A percentile compares a stretch with the other conserved stretches of the same genome.
These are phyloP conservation scores for Felis catus DNA, from an alignment of 2,113 vertebrate species.

Conservation along the genomic window DNA sequence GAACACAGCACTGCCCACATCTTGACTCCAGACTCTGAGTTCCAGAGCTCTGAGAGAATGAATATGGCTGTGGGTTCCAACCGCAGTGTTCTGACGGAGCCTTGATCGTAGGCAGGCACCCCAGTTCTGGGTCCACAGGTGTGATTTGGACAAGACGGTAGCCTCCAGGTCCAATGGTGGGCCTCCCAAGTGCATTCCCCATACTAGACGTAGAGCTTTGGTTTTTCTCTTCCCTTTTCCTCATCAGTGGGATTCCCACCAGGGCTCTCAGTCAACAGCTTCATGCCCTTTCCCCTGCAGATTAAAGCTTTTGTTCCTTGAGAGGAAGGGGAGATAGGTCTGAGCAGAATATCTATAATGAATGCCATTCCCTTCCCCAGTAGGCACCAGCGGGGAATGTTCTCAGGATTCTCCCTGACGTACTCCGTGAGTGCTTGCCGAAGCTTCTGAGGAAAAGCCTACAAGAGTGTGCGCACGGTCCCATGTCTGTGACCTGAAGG, in stretches of 20 bases:
- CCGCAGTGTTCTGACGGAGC: background rate
- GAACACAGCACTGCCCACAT: background rate
- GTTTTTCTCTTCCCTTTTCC: background rate
- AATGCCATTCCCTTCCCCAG: too few relatives aligned
- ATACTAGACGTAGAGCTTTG: accelerated
- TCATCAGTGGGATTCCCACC: background rate
- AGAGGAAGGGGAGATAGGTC: background rate
- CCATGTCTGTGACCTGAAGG: accelerated
- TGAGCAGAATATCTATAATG: background rate
- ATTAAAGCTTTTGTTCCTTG: background rate
- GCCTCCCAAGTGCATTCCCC: accelerated
- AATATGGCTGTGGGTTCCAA: background rate
- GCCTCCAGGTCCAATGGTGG: background rate
- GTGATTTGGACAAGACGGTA: background rate
- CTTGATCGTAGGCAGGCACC: background rate
- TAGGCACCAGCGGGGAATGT: accelerated
- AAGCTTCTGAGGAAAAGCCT: background rate
- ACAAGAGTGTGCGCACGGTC: accelerated
- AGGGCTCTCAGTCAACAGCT: background rate
- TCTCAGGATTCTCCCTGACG: background rate
- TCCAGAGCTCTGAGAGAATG: too few relatives aligned
- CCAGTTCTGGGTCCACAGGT: too few relatives aligned
- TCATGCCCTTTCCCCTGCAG: background rate
- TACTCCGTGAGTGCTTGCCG: accelerated
- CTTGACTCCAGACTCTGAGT: background rate